Evolutionary conservation across 2,888 invertebrate species (phyloP).

Genomic region (Platycnemis pennipes): DNA sequence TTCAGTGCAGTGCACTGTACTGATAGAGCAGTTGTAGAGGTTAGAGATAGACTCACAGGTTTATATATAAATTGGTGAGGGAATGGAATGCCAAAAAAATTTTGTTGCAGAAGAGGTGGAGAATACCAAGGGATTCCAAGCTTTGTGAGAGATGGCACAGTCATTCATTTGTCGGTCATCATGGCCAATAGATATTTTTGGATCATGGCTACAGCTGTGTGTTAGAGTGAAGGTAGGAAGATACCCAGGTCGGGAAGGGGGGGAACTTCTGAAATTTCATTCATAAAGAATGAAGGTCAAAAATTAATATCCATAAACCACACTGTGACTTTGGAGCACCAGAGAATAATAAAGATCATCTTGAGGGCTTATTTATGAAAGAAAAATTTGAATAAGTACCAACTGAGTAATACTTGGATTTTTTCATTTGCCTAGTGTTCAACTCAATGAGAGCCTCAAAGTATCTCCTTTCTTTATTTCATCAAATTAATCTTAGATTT

Average conservation of each 20-base stretch:
- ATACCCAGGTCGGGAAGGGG: no score
- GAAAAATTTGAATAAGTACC: no score
- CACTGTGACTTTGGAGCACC: no score
- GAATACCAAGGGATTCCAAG: background rate
- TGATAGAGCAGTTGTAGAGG: no score
- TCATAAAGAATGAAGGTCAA: background rate
- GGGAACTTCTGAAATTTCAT: conserved; percentile 17
- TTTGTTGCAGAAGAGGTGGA: background rate
- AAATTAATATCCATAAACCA: background rate
- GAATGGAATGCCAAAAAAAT: background rate
- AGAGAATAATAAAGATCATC: no score
- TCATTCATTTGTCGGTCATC: background rate
- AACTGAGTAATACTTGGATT: background rate
- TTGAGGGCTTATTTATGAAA: no score
- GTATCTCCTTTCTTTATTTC: background rate
- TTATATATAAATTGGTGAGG: background rate
- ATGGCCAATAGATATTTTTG: conserved; percentile 2
- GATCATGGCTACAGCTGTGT: background rate
- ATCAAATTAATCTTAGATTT: no score
- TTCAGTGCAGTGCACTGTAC: background rate
- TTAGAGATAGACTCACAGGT: background rate
- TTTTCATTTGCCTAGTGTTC: background rate
- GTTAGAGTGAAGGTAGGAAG: background rate
- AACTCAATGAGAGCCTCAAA: background rate
- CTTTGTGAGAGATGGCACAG: background rate